Evolutionary conservation across 2,113 vertebrate species (phyloP).

Genomic region (Sylvietta virens): DNA sequence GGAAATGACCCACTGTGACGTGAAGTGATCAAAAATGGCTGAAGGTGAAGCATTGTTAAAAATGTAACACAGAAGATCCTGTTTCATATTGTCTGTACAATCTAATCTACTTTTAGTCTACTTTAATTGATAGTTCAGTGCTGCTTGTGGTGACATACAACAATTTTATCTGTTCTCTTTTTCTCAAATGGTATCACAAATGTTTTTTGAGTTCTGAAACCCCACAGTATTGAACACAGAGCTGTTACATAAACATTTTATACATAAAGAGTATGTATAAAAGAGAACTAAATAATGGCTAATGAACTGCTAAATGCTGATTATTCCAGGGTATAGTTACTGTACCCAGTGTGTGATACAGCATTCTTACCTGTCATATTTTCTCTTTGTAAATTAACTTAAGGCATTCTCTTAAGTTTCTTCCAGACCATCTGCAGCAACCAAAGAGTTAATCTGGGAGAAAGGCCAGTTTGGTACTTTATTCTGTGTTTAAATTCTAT

Average conservation of each 20-base stretch:
- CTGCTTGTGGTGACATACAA: not conserved
- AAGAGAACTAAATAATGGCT: slow-evolving; percentile 27
- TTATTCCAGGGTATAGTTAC: slow-evolving; percentile 9
- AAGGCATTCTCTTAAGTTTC: not conserved
- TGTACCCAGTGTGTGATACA: not conserved
- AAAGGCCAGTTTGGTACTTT: not conserved
- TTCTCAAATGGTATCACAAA: not conserved
- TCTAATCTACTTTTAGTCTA: not conserved
- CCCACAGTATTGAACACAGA: not conserved
- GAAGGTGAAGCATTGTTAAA: not conserved
- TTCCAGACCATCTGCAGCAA: not conserved
- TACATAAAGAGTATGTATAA: not conserved
- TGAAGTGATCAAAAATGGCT: not conserved
- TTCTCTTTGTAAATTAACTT: not conserved
- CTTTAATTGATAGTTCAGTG: not conserved
- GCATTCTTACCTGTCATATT: not conserved
- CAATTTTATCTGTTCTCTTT: not conserved
- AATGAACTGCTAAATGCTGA: slow-evolving; percentile 33
- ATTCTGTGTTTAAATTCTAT: not conserved
- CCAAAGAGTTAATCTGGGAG: not conserved
- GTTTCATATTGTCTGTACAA: not conserved
- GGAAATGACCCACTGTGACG: not conserved
- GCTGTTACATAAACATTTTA: not conserved
- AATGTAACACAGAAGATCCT: not conserved
- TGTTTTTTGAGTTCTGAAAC: not conserved